Conservation (phyloP, 2,113 vertebrate species). For the Speoplatyrhinus poulsoni region DNA sequence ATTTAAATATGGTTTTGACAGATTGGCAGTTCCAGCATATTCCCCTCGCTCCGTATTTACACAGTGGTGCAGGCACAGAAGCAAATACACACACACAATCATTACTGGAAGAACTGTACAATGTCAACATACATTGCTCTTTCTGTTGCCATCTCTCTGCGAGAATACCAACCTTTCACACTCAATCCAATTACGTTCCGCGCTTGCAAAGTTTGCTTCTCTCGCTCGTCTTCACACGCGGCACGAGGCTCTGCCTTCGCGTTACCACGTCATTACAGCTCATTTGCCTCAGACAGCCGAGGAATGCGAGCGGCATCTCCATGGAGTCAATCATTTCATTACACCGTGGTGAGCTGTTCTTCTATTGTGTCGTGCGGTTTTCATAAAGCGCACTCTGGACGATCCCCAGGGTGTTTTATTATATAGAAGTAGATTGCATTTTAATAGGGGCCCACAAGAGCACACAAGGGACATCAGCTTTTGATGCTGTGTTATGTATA, state of each 20-base stretch:
- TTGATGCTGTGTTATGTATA: constrained; percentile 42
- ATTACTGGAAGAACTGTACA: background rate
- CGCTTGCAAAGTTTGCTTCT: constrained; percentile 11
- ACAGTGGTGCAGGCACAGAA: background rate
- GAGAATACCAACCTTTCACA: constrained; percentile 1
- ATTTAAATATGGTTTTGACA: background rate
- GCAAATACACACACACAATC: no score
- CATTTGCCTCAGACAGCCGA: constrained; percentile 15
- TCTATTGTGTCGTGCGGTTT: constrained; percentile 34
- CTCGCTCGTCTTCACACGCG: constrained; percentile 10
- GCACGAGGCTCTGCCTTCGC: background rate
- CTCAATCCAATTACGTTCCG: background rate
- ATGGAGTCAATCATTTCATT: constrained; percentile 38
- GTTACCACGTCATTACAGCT: constrained; percentile 6
- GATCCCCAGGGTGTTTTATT: constrained; percentile 1
- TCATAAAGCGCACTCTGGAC: constrained; percentile 1
- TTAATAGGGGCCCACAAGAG: constrained; percentile 21
- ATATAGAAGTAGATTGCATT: constrained; percentile 25
- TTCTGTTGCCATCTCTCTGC: background rate
- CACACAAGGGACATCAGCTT: constrained; percentile 30
- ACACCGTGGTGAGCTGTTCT: constrained; percentile 19
- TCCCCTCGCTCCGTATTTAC: constrained; percentile 4
- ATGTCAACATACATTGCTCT: background rate
- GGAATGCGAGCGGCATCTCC: constrained; percentile 13
- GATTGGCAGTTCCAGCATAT: constrained; percentile 4